Evolutionary conservation across 2,888 invertebrate species (phyloP).

Genomic region (Clepsis dumicolana): DNA sequence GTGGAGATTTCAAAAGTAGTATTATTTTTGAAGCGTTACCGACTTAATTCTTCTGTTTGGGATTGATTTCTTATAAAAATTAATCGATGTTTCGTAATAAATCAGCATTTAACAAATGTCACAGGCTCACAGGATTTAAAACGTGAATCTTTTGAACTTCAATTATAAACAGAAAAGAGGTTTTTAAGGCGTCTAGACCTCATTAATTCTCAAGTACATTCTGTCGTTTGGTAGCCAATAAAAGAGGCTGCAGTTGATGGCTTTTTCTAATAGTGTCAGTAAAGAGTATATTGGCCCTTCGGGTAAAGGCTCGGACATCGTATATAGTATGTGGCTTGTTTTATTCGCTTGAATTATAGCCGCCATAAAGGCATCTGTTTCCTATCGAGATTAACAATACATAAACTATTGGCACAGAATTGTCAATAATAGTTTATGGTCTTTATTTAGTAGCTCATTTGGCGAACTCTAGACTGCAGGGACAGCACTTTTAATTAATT

Average conservation of each 20-base stretch:
- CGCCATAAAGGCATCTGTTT: not conserved
- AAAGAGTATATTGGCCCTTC: slow-evolving; percentile 18
- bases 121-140: no score
- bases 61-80: not conserved
- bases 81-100: no score
- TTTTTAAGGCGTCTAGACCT: slow-evolving; percentile 34
- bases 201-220: slow-evolving; percentile 19
- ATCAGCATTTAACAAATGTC: no score
- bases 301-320: not conserved
- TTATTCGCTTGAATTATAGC: slow-evolving; percentile 3
- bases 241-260: slow-evolving; percentile 14
- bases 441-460: no score
- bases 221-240: slow-evolving; percentile 6
- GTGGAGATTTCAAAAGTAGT: not conserved
- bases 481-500: no score
- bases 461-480: no score
- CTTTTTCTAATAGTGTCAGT: not conserved
- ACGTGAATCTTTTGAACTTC: not conserved
- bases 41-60: not conserved
- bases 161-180: not conserved
- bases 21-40: not conserved
- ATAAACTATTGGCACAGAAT: not conserved
- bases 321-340: not conserved
- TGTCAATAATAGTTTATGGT: no score
- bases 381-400: not conserved